Conservation (phyloP, 2,797 vertebrate species). For the Sandelia bainsii region DNA sequence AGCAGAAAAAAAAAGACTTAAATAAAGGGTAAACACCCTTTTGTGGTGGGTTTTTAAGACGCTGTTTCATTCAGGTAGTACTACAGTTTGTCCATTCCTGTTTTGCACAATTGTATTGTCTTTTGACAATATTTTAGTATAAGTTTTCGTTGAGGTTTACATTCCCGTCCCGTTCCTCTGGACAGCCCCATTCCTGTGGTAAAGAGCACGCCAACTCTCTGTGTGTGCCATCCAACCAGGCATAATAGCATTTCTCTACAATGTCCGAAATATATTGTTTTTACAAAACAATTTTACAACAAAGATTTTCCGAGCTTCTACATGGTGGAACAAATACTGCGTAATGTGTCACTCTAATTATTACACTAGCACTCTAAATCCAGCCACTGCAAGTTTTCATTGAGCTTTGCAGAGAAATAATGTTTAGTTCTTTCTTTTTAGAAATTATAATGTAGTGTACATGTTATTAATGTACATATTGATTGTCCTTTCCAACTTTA, state of each 20-base stretch:
- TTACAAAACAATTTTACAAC: not conserved
- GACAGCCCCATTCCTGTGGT: constrained; percentile 65
- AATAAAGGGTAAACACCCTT: constrained; percentile 41
- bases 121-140: not conserved
- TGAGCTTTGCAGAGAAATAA: not conserved
- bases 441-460: not conserved
- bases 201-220: constrained; percentile 14
- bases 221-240: not conserved
- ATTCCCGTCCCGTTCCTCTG: constrained; percentile 25
- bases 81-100: not conserved
- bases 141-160: constrained; percentile 23
- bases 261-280: not conserved
- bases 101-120: not conserved
- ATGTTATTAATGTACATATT: too few species aligned
- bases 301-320: not conserved
- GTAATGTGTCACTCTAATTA: not conserved
- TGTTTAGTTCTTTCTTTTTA: not conserved
- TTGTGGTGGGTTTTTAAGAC: constrained; percentile 32
- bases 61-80: constrained; percentile 40
- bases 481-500: not conserved
- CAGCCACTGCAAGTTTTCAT: not conserved
- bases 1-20: constrained; percentile 21
- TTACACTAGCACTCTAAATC: not conserved
- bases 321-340: too few species aligned
- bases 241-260: not conserved